Conservation (phyloP, 37 sponge, comb jelly and placozoan species). For the Halisarca cf. caerulea region DNA sequence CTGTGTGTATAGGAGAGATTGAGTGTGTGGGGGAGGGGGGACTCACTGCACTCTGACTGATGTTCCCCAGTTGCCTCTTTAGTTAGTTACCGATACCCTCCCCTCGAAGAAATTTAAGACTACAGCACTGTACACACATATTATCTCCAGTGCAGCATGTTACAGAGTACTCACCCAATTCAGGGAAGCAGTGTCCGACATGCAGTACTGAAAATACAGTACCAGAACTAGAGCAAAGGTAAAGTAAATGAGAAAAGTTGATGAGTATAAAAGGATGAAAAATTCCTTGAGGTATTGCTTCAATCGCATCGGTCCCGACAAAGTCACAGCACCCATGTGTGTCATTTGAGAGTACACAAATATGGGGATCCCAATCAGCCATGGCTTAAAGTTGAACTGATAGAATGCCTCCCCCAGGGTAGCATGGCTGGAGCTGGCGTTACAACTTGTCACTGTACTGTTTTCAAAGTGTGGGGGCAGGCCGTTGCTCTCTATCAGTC, state of each 20-base stretch:
- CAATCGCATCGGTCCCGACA: constrained; percentile 65
- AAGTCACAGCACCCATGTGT: constrained; percentile 76
- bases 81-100: no score
- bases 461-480: neutral
- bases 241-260: constrained; percentile 58
- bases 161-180: constrained; percentile 78
- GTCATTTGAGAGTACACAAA: constrained; percentile 75
- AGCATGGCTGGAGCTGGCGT: neutral
- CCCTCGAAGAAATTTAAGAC: no score
- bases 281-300: constrained; percentile 57
- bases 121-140: no score
- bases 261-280: constrained; percentile 39
- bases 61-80: no score
- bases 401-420: constrained; percentile 35
- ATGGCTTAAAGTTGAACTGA: constrained; percentile 26
- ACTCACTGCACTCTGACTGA: no score
- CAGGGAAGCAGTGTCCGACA: constrained; percentile 75
- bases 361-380: constrained; percentile 73
- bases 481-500: neutral
- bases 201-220: constrained; percentile 54
- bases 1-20: no score
- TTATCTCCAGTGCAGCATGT: no score
- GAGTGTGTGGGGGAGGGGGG: no score
- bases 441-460: neutral
- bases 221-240: constrained; percentile 67